phyloP scores from a whole-genome alignment of 92 coral and sea anemone genomes.

The Umimayanthus chanpuru region DNA sequence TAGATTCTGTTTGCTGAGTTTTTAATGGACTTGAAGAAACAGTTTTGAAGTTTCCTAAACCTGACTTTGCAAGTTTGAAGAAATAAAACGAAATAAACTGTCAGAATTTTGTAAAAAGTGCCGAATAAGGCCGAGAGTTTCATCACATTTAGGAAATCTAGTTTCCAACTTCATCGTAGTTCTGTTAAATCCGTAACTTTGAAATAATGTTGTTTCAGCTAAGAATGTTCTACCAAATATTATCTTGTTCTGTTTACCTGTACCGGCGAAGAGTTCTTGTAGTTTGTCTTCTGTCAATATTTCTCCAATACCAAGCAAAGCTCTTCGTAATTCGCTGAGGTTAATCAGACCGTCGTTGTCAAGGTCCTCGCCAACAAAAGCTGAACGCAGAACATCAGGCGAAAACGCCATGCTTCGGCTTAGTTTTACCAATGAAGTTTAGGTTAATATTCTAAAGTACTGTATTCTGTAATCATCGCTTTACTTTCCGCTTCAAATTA shows the following conservation, averaged over 20 bases:
- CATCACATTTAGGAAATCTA: not conserved
- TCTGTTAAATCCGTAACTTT: not conserved
- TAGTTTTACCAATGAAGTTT: not conserved
- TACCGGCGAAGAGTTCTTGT: slow-evolving; percentile 49
- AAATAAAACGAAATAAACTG: not conserved
- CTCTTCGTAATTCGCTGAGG: slow-evolving; percentile 16
- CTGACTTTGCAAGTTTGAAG: not conserved
- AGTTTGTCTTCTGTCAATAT: slow-evolving; percentile 60
- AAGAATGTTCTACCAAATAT: not conserved
- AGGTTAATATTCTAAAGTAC: not conserved
- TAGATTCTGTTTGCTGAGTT: not conserved
- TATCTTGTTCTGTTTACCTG: slow-evolving; percentile 56
- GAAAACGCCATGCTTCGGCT: slow-evolving; percentile 1
- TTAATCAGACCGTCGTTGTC: slow-evolving; percentile 33
- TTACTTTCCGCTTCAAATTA: not conserved
- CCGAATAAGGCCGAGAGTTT: not conserved
- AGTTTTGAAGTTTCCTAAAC: not conserved
- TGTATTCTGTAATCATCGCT: not conserved
- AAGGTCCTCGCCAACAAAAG: slow-evolving; percentile 2
- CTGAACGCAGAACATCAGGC: slow-evolving; percentile 3
- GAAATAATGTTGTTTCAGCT: not conserved
- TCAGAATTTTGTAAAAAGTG: not conserved
- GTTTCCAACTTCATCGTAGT: not conserved
- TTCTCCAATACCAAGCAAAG: slow-evolving; percentile 51
- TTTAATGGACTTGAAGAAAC: not conserved